phyloP scores from a whole-genome alignment of 2,888 invertebrate species.

The Phengaris arion region DNA sequence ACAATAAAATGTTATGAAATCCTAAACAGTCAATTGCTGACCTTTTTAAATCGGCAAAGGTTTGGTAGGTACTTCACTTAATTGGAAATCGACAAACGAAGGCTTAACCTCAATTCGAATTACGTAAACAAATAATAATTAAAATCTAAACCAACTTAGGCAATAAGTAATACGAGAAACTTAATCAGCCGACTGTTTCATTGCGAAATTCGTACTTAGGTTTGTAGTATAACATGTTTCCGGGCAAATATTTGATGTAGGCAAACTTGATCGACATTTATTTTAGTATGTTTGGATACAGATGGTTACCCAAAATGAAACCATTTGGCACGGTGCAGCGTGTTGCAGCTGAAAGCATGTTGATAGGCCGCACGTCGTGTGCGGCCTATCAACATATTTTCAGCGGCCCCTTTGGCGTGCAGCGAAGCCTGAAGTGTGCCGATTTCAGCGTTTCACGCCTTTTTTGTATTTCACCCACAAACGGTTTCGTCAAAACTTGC shows the following conservation, averaged over 20 bases:
- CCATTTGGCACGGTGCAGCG: background rate
- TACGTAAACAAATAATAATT: conserved; percentile 25
- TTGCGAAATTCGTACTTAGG: background rate
- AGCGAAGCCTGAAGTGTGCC: conserved; percentile 71
- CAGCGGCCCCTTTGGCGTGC: conserved; percentile 67
- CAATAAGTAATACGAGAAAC: conserved; percentile 19
- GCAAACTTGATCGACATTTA: background rate
- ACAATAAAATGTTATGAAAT: conserved; percentile 20
- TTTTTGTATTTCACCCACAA: conserved; percentile 54
- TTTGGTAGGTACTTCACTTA: conserved; percentile 8
- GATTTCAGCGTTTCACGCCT: conserved; percentile 76
- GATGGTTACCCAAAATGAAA: no score
- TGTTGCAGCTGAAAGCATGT: no score
- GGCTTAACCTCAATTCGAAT: conserved; percentile 5
- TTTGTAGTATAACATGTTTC: background rate
- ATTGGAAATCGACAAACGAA: conserved; percentile 19
- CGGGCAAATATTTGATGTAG: background rate
- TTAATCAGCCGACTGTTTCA: conserved; percentile 15
- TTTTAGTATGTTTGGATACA: no score
- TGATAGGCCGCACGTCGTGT: conserved; percentile 51
- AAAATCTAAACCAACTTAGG: conserved; percentile 26
- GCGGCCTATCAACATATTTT: conserved; percentile 68
- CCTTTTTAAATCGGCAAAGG: conserved; percentile 22
- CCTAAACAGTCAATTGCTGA: background rate
- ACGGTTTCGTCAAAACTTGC: conserved; percentile 63